Conservation (phyloP, 2,888 invertebrate genomes). For the Oligia strigilis region DNA sequence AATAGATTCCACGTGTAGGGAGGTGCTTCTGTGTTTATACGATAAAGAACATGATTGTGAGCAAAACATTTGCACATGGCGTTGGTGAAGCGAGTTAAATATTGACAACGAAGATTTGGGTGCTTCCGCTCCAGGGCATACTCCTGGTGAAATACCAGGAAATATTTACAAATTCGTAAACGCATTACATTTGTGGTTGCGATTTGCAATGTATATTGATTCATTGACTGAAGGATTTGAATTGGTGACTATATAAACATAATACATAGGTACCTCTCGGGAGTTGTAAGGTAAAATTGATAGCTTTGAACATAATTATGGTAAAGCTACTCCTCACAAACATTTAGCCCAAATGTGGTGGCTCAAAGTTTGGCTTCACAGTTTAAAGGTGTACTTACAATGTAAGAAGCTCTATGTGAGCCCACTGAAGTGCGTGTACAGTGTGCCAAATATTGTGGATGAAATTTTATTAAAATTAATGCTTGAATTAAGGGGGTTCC, state of each 20-base stretch:
- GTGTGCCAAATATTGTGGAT: neutral
- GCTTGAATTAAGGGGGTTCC: neutral
- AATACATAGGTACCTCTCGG: neutral
- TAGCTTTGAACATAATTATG: neutral
- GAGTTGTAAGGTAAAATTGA: neutral
- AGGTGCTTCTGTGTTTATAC: conserved; percentile 41
- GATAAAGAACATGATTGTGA: conserved; percentile 45
- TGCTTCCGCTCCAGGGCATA: conserved; percentile 24
- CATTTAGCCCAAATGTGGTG: neutral
- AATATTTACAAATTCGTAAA: conserved; percentile 4
- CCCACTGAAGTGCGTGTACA: neutral
- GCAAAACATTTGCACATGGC: conserved; percentile 42
- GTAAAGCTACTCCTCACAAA: neutral
- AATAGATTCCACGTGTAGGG: conserved; percentile 50
- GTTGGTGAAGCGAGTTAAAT: conserved; percentile 35
- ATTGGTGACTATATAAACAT: neutral
- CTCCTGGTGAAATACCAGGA: conserved; percentile 5
- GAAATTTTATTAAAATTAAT: conserved; percentile 1
- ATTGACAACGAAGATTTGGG: conserved; percentile 45
- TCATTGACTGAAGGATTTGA: neutral
- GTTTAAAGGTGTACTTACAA: neutral
- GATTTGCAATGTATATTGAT: neutral
- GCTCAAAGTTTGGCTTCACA: neutral
- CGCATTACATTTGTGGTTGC: neutral
- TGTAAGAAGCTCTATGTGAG: neutral